Evolutionary conservation across 2,888 invertebrate genomes (phyloP), one percentile per base, ranked within the genome.

Genomic region (Molanna angustata): DNA sequence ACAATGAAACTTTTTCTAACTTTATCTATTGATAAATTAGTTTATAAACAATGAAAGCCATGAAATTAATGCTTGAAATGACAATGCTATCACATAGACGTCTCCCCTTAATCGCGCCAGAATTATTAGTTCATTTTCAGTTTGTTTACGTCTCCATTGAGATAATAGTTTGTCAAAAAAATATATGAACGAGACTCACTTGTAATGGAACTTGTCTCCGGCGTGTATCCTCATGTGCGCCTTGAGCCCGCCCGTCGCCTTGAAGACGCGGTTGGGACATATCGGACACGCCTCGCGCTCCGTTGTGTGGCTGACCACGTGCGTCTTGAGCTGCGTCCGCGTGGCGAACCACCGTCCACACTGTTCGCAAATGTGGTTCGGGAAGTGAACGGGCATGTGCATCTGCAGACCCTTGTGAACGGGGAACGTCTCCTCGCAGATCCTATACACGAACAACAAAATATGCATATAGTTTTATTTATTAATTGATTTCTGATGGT

Each of bases 141-240:
- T n/a, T n/a, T n/a, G n/a, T n/a, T n/a, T n/a, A n/a, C n/a, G n/a
- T n/a, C n/a, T n/a, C n/a, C n/a, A n/a, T n/a, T n/a, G n/a, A n/a
- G n/a, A n/a, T n/a, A n/a, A n/a, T n/a, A n/a, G n/a, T n/a, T n/a
- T n/a, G n/a, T n/a, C n/a, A n/a, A n/a, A n/a, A n/a, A n/a, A n/a
- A n/a, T n/a, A n/a, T n/a, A n/a, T n/a, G n/a, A n/a, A n/a, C n/a
- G n/a, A n/a, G n/a, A 40, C 53, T 48, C 14, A 53, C 53, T 46
- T 53, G 39, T 53, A 53, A 6, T 39, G 20, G 33, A 48, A 37
- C 47, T 66, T 67, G 39, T 76, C 75, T n/a, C 67, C 64, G 13
- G 17, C 19, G 27, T 57, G 57, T 9, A 31, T 19, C 19, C 46
- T 18, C 49, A 57, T 54, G 40, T 57, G 55, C 2, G 49, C 42